Evolutionary conservation across 2,888 invertebrate genomes (phyloP).

Genomic region (Meghimatium bilineatum): DNA sequence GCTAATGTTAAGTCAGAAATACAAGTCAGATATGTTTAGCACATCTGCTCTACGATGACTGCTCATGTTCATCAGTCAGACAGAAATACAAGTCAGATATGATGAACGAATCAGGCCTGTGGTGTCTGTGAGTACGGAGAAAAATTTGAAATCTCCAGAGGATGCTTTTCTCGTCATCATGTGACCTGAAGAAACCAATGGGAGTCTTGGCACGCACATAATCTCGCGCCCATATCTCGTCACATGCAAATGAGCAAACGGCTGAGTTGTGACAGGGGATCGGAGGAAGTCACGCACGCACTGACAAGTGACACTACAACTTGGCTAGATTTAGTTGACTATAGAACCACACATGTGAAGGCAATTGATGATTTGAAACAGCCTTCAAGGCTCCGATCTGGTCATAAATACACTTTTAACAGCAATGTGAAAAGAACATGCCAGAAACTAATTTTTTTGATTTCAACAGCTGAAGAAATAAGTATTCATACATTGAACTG

Average conservation of each 20-base stretch:
- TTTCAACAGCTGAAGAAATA: no score
- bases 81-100: no score
- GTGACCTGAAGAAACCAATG: constrained; percentile 22
- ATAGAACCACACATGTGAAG: neutral
- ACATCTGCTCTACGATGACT: no score
- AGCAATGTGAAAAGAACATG: no score
- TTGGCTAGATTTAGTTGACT: neutral
- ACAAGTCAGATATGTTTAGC: no score
- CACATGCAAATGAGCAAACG: constrained; percentile 36
- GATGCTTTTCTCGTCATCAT: neutral
- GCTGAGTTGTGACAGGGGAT: constrained; percentile 12
- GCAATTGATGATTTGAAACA: neutral
- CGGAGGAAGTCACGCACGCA: neutral
- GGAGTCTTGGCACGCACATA: constrained; percentile 27
- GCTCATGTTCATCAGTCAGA: no score
- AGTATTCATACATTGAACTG: no score
- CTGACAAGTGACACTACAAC: constrained; percentile 1
- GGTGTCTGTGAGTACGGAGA: neutral
- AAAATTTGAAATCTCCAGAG: neutral
- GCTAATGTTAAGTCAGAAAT: no score
- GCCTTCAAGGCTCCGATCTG: neutral
- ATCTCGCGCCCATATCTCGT: constrained; percentile 15
- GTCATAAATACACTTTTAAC: no score
- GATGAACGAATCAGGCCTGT: no score
- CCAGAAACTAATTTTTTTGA: no score